These are phyloP conservation scores for Artemia sinica DNA, from an alignment of 2,888 invertebrate species.

Conservation along the genomic window DNA sequence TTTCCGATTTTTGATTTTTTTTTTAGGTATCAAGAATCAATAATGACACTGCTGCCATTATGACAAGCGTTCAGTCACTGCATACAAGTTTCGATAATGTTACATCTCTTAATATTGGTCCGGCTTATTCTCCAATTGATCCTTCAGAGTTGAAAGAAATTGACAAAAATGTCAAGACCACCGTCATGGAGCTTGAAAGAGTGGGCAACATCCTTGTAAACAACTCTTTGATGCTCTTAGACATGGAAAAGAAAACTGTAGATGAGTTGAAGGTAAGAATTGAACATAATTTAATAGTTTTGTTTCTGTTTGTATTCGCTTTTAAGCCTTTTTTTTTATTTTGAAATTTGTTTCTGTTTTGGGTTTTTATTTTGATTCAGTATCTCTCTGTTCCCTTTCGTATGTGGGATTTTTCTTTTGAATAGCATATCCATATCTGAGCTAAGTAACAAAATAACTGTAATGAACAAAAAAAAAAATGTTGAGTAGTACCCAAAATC, in stretches of 20 bases:
- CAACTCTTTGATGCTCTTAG: not conserved
- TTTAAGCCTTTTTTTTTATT: too few relatives aligned
- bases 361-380: too few relatives aligned
- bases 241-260: not conserved
- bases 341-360: too few relatives aligned
- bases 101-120: not conserved
- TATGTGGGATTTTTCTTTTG: too few relatives aligned
- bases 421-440: too few relatives aligned
- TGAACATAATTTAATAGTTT: not conserved
- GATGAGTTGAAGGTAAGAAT: constrained; percentile 3
- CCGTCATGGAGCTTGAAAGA: not conserved
- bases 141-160: constrained; percentile 10
- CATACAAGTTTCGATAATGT: constrained; percentile 20
- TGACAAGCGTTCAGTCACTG: constrained; percentile 19
- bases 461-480: too few relatives aligned
- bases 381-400: too few relatives aligned
- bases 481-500: too few relatives aligned
- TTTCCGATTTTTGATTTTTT: not conserved
- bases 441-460: too few relatives aligned
- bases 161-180: not conserved
- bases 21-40: constrained; percentile 17
- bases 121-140: constrained; percentile 6
- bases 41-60: constrained; percentile 22
- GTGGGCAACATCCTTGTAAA: not conserved
- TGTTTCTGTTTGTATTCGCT: too few relatives aligned